These are phyloP conservation scores for Jordanella pulchra DNA, from an alignment of 2,797 vertebrate species.

Conservation along the genomic window DNA sequence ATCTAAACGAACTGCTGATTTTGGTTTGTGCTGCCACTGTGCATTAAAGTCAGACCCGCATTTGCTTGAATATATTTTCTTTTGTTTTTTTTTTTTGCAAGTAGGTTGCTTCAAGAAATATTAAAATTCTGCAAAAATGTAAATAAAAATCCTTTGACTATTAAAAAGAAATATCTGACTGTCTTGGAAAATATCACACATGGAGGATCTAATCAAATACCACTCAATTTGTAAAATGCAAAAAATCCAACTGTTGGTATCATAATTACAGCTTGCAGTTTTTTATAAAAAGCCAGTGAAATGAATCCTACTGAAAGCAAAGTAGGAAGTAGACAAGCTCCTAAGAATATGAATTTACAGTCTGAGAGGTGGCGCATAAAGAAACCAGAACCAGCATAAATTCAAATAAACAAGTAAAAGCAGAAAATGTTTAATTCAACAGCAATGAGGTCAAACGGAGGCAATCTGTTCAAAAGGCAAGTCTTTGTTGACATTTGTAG, in stretches of 20 bases:
- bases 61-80: no score
- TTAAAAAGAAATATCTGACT: slow-evolving; percentile 13
- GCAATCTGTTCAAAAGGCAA: not conserved
- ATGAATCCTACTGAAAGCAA: not conserved
- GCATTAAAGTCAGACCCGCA: slow-evolving; percentile 46
- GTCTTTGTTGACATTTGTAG: not conserved
- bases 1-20: slow-evolving; percentile 39
- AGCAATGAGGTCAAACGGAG: not conserved
- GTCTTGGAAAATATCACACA: slow-evolving; percentile 12
- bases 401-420: not conserved
- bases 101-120: slow-evolving; percentile 33
- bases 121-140: slow-evolving; percentile 56
- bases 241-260: not conserved
- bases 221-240: not conserved
- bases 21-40: slow-evolving; percentile 46
- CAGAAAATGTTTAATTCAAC: slow-evolving; percentile 2
- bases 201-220: not conserved
- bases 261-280: not conserved
- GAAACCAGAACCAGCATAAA: not conserved
- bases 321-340: not conserved
- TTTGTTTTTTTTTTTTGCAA: slow-evolving; percentile 13
- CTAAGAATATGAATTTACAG: not conserved
- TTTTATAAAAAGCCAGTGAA: not conserved
- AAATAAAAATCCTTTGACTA: slow-evolving; percentile 25
- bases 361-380: not conserved